Conservation (phyloP, 2,113 vertebrate species). For the Falcunculus frontatus region DNA sequence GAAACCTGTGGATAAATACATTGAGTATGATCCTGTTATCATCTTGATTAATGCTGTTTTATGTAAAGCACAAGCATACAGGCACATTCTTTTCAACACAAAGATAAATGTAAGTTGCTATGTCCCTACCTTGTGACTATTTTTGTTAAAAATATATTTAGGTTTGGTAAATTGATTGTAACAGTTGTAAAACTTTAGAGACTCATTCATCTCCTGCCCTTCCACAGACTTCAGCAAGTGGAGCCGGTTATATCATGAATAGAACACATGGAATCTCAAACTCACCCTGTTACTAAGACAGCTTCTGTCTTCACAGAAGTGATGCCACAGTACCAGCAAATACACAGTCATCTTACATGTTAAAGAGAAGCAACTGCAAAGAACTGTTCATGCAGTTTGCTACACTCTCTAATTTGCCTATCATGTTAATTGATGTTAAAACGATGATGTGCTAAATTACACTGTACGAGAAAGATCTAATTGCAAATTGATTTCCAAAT, state of each 20-base stretch:
- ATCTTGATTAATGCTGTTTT: constrained; percentile 94
- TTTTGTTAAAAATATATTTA: background rate
- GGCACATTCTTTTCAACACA: constrained; percentile 96
- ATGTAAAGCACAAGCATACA: constrained; percentile 93
- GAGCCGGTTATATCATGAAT: background rate
- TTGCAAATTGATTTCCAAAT: background rate
- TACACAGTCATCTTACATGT: background rate
- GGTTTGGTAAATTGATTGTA: background rate
- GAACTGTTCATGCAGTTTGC: background rate
- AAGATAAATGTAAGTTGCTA: constrained; percentile 85
- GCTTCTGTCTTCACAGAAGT: background rate
- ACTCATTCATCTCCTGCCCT: background rate
- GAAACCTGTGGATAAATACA: constrained; percentile 97
- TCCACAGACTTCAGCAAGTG: background rate
- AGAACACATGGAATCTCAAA: background rate
- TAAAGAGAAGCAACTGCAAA: background rate
- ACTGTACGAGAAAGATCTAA: background rate
- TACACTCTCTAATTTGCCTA: background rate
- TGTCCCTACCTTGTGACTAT: background rate
- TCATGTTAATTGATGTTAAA: background rate
- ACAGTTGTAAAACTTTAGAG: background rate
- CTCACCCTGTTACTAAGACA: background rate
- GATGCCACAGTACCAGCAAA: background rate
- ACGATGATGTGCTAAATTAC: background rate
- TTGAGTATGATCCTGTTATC: constrained; percentile 98